Base-by-base conservation (phyloP, 2,113 vertebrate species). In the Corythoichthys haematopterus region DNA sequence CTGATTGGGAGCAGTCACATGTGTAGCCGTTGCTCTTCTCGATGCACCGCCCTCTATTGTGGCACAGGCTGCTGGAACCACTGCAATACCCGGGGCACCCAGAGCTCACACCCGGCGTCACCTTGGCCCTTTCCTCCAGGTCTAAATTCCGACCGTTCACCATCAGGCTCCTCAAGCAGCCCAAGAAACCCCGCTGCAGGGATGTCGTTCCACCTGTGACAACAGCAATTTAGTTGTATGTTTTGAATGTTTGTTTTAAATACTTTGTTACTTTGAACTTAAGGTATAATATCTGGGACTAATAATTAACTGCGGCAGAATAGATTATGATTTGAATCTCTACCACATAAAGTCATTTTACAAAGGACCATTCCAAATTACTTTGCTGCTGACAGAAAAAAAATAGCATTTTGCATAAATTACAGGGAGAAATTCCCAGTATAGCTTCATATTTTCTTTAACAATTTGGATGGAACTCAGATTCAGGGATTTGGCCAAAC, bases 61-160 rank as follows among this genome's bases (percentile, higher is more conserved):
- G 94, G 71, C 97, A 99, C 37, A 94, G 90, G 82, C 88, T 93
- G 58, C 94, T 94, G 1, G 97, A 98, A 80, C 94, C 95, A 80
- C 95, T 98, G 84, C 97, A 98, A 78, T 99, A 94, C 0, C 97
- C 97, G 0, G 95, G 94, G 43, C 97, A 99, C 0, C 96, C 94
- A 0, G 94, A 90, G 76, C 93, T 94, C 76, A 98, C 96, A 43
- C 95, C 96, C 0, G 94, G 86, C 0, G 95, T 95, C 83, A 93
- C 86, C 81, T 90, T 94, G 36, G 96, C 95, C 62, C 92, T 81
- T 70, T 98, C 96, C 66, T 98, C 95, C 51, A 99, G 92, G 77
- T 99, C 94, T 5, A 98, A 81, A 66, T 85, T 92, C 59, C 89
- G 86, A 0, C 97, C 95, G 47, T 98, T 98, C 84, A 97, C 69